Evolutionary conservation across 2,888 invertebrate genomes (phyloP), one percentile per base, ranked within the genome.

Genomic region (Caradrina kadenii): DNA sequence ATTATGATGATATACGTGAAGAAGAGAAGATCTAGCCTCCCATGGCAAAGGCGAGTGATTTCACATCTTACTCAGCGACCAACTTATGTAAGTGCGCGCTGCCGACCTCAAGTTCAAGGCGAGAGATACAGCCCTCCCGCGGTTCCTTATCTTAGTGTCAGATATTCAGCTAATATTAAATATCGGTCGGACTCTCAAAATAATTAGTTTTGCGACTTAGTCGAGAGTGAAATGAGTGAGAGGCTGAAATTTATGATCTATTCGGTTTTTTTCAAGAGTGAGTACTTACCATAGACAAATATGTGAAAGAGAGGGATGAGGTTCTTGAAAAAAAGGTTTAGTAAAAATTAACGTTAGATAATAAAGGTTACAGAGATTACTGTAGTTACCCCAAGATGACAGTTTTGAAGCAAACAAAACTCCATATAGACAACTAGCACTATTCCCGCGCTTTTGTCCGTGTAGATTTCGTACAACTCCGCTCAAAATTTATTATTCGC

Each of bases 91-190:
- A 62, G 54, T 45, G 17, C 17, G 2, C 17, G 5, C 39, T 11
- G 17, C 1, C 21, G 82, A 83, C 83, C 83, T 13, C 67, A 54
- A 68, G 69, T 66, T 77, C 63, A 77, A 19, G 58, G 69, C 21
- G 59, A 62, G 8, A 73, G 82, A 75, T 82, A 79, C 59, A 69
- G 64, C 42, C 54, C 73, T 74, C 82, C 69, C 48, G 68, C 65
- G 48, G 61, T 48, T 56, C 58, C 17, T 75, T 81, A 81, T 81
- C 82, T 45, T 45, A 45, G 15, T 17, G 42, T 54, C 60, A 53
- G 45, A 75, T 61, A 52, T 66, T 45, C 31, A 31, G 17, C 26
- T 15, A 26, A 26, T 26, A 52, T 65, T 67, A 55, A 73, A 66
- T 70, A 72, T 69, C 54, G 13, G 45, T 13, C 15, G 31, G 19